Evolutionary conservation across 2,113 vertebrate species (phyloP).

Genomic region (Puffinus mauretanicus): DNA sequence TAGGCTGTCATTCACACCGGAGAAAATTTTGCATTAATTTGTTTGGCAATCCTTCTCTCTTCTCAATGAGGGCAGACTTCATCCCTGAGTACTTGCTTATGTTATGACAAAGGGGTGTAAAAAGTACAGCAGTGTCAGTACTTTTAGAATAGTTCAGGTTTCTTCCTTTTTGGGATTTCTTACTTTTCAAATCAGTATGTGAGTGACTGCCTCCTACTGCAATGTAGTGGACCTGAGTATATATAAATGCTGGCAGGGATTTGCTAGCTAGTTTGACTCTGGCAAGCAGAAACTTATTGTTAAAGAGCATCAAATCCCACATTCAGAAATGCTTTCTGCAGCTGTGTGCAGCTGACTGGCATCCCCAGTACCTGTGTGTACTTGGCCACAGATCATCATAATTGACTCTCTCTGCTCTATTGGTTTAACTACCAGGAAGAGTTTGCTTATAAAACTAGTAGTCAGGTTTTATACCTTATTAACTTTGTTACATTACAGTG

Average conservation of each 20-base stretch:
- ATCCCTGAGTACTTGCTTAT: background rate
- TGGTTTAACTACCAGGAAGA: conserved; percentile 52
- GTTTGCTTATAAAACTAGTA: conserved; percentile 41
- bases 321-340: background rate
- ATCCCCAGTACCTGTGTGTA: background rate
- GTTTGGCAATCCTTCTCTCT: background rate
- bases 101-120: background rate
- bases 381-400: background rate
- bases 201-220: background rate
- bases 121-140: background rate
- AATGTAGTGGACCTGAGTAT: background rate
- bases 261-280: background rate
- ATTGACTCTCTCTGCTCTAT: conserved; percentile 13
- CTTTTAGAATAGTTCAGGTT: background rate
- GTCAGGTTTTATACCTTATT: conserved; percentile 31
- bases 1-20: background rate
- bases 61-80: background rate
- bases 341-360: background rate
- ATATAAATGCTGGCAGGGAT: background rate
- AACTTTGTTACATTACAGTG: conserved; percentile 10
- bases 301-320: background rate
- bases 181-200: background rate
- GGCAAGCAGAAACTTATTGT: background rate
- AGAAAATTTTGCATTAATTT: background rate
- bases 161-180: background rate